Evolutionary conservation across 2,113 vertebrate species (phyloP), one percentile per base, ranked within the genome.

Genomic region (Trogon surrucura): DNA sequence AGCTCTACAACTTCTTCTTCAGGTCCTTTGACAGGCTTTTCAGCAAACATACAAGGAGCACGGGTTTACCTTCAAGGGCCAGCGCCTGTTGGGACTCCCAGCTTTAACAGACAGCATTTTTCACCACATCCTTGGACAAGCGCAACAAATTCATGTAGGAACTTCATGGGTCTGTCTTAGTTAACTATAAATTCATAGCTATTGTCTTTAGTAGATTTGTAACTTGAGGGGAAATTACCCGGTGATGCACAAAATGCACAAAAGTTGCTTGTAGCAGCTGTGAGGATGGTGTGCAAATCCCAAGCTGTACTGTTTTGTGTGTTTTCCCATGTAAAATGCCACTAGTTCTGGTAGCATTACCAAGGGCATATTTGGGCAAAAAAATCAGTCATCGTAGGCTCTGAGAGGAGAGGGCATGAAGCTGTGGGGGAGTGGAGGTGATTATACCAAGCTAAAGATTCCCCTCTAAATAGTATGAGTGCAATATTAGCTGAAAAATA

Each of bases 81-180:
- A 88, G 98, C 98, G 87, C 97, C 98, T 80, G 98, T 99, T 93
- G 99, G 99, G 92, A 98, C 99, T 74, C 99, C 99, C 89, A 99
- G 98, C 85, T 99, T 99, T 98, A 99, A 98, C 98, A 99, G 99
- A 98, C 99, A 99, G 98, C 99, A 99, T 99, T 99, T 99, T 98
- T 99, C 99, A 91, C 99, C 99, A 95, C 99, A 99, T 97, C 99
- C 99, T 97, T 99, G 99, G 99, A 98, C 98, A 95, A 99, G 98
- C 96, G 98, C 99, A 95, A 99, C 99, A 98, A 99, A 99, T 94
- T 99, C 99, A 98, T 99, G 99, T 99, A 99, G 97, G 98, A 98
- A 96, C 97, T 96, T 96, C 95, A 85, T 88, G 96, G 97, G 95
- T 97, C 97, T 96, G 80, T 98, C 90, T 97, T 97, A 92, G 97